A percentile compares a stretch with the other conserved stretches of the same genome.
These are phyloP conservation scores for Trogon melanurus DNA, from an alignment of 2,113 vertebrate species.

Conservation along the genomic window DNA sequence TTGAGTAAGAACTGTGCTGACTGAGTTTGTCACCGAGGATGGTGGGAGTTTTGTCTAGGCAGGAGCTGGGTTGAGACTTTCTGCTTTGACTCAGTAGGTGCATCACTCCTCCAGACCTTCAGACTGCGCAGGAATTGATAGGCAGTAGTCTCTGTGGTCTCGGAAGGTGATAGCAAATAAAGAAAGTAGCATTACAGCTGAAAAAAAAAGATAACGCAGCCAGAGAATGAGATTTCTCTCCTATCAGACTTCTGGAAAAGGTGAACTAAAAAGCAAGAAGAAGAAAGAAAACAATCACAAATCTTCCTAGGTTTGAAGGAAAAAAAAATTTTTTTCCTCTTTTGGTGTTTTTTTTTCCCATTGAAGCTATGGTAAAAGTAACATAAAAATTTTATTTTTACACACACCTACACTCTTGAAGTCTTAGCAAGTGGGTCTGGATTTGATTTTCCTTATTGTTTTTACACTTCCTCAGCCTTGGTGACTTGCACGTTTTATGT, in stretches of 20 bases:
- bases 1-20: conserved; percentile 37
- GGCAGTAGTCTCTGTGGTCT: background rate
- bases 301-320: background rate
- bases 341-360: background rate
- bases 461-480: background rate
- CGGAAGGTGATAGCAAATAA: background rate
- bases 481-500: background rate
- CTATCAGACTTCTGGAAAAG: background rate
- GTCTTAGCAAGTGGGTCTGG: background rate
- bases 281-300: background rate
- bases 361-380: background rate
- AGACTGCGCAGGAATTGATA: background rate
- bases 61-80: background rate
- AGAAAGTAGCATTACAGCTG: background rate
- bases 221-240: background rate
- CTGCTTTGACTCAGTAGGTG: conserved; percentile 37
- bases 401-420: background rate
- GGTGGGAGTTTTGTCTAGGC: conserved; percentile 39
- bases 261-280: background rate
- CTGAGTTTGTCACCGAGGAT: background rate
- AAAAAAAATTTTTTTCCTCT: background rate
- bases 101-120: background rate
- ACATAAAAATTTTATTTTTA: background rate
- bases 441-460: background rate
- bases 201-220: background rate